phyloP scores from a whole-genome alignment of 2,113 vertebrate genomes.

The Rhea pennata region DNA sequence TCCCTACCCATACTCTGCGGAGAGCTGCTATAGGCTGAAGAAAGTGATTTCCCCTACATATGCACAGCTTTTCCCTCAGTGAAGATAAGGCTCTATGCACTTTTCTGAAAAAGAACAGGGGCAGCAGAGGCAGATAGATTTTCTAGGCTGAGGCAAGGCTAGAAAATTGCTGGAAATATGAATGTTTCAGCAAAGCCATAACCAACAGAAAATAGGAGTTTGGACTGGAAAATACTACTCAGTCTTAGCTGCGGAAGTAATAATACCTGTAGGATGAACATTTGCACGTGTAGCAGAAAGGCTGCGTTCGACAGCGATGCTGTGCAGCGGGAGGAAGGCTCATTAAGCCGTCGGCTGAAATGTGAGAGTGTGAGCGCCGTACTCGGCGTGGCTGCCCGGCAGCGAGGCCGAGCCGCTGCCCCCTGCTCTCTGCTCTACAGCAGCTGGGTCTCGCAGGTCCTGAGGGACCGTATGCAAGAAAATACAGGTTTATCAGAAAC shows the following conservation, averaged over 20 bases:
- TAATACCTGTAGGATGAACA: neutral
- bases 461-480: rapidly evolving
- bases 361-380: neutral
- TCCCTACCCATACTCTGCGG: neutral
- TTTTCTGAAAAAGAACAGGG: neutral
- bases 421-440: neutral
- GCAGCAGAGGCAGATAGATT: neutral
- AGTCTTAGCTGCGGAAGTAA: neutral
- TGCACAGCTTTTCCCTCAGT: neutral
- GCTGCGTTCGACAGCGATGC: neutral
- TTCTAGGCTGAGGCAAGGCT: neutral
- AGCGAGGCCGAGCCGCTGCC: neutral
- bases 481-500: neutral
- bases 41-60: neutral
- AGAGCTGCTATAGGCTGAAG: neutral
- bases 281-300: neutral
- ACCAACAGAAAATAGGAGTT: neutral
- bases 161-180: neutral
- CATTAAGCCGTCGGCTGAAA: neutral
- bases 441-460: neutral
- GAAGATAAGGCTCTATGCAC: neutral
- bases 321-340: neutral
- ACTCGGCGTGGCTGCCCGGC: neutral
- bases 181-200: neutral
- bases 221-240: neutral